These are phyloP conservation scores for Micoletzkya japonica DNA, from an alignment of 2,888 invertebrate genomes.

Conservation along the genomic window DNA sequence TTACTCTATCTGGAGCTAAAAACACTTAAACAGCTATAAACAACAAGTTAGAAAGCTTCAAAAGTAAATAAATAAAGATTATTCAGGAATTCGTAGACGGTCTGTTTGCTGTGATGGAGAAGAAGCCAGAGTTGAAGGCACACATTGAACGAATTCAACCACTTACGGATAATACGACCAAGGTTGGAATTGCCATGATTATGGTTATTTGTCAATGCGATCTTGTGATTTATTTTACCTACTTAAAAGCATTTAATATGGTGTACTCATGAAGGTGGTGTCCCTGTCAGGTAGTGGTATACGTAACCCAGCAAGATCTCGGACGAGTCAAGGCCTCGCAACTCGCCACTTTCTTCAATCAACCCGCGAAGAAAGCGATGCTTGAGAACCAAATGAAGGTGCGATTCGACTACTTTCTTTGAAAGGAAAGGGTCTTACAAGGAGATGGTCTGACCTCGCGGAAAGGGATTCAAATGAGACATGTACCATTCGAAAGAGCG, in stretches of 20 bases:
- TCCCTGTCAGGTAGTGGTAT: slow-evolving; percentile 21
- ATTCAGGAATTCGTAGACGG: slow-evolving; percentile 68
- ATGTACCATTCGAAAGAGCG: no score
- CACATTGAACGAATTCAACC: slow-evolving; percentile 75
- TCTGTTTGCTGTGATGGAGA: slow-evolving; percentile 56
- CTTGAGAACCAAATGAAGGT: slow-evolving; percentile 20
- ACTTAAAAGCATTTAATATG: slow-evolving; percentile 49
- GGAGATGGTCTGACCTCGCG: no score
- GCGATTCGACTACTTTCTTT: no score
- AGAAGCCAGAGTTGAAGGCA: slow-evolving; percentile 36
- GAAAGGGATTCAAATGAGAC: no score
- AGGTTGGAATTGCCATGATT: slow-evolving; percentile 27
- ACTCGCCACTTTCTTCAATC: slow-evolving; percentile 25
- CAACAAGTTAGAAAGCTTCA: neutral
- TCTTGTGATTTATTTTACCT: no score
- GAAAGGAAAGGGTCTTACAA: no score
- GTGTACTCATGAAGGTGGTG: no score
- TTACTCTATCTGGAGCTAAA: neutral
- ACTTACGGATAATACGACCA: slow-evolving; percentile 75
- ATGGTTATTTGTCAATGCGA: no score
- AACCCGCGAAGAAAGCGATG: slow-evolving; percentile 13
- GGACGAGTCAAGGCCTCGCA: slow-evolving; percentile 25
- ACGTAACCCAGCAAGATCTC: slow-evolving; percentile 15
- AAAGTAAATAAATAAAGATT: neutral
- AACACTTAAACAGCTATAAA: neutral